Evolutionary conservation across 2,888 invertebrate genomes (phyloP).

Genomic region (Hirtodrosophila alboralis): DNA sequence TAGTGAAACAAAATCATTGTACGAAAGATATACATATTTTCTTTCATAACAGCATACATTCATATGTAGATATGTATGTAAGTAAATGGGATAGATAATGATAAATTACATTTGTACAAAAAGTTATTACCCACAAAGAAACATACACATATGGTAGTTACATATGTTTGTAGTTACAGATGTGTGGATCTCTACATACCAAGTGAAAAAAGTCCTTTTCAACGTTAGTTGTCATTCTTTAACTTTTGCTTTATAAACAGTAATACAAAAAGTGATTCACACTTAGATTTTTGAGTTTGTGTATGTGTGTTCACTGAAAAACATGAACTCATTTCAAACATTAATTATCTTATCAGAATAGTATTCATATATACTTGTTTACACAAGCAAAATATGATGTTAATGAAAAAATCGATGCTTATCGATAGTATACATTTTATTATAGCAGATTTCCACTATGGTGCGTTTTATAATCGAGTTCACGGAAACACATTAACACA

Average conservation of each 20-base stretch:
- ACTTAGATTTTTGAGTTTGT: slow-evolving; percentile 24
- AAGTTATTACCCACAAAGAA: slow-evolving; percentile 4
- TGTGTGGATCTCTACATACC: slow-evolving; percentile 56
- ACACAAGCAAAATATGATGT: slow-evolving; percentile 34
- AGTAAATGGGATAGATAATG: too few relatives aligned
- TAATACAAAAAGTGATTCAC: slow-evolving; percentile 47
- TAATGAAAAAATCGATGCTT: slow-evolving; percentile 1
- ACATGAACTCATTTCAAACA: slow-evolving; percentile 47
- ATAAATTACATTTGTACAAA: not conserved
- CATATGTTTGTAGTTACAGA: slow-evolving; percentile 23
- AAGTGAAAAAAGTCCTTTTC: slow-evolving; percentile 67
- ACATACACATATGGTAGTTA: not conserved
- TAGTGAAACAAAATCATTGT: too few relatives aligned
- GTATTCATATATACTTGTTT: slow-evolving; percentile 47
- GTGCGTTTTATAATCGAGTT: too few relatives aligned
- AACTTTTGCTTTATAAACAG: slow-evolving; percentile 30
- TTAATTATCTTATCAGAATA: slow-evolving; percentile 53
- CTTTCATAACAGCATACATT: too few relatives aligned
- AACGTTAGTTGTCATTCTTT: slow-evolving; percentile 60
- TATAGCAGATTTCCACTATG: too few relatives aligned
- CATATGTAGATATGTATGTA: too few relatives aligned
- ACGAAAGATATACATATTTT: too few relatives aligned
- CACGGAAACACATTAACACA: too few relatives aligned
- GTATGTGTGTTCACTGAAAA: slow-evolving; percentile 30
- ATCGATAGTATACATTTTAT: too few relatives aligned